Base-by-base conservation (phyloP, 2,888 invertebrate genomes). In the Bruchidius siliquastri region DNA sequence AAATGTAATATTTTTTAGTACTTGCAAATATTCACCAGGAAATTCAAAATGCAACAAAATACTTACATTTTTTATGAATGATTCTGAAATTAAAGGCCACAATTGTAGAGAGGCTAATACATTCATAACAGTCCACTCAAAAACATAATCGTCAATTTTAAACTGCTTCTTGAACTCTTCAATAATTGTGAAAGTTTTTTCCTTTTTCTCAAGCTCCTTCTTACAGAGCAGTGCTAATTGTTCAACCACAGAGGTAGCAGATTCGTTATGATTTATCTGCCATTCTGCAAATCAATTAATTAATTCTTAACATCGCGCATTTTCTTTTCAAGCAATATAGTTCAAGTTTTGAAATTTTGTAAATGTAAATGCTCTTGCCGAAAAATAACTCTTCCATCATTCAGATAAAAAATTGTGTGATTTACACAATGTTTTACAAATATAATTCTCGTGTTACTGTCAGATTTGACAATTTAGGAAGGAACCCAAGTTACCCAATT, bases 41-140 rank as follows among this genome's bases (percentile, higher is more conserved):
- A n/a, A n/a, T n/a, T n/a, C n/a, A n/a, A n/a, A n/a, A n/a, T n/a
- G n/a, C n/a, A n/a, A n/a, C n/a, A 22, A 18, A 70, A 71, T 66
- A 78, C 79, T 76, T 80, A 84, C 84, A 67, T 82, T 82, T 79
- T 85, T 84, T 22, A 82, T 77, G 76, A 84, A 85, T 26, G 77
- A 75, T 68, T 80, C 80, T 20, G 76, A 75, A 30, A 86, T 73
- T 74, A 82, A 82, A 22, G 81, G 79, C 85, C 85, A 86, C 74
- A 80, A 74, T 72, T 83, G 76, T 77, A 82, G 76, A 20, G 80
- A 78, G 73, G 83, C 82, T 72, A 85, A 78, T 20, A 81, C 80
- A 78, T 86, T 85, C 77, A 86, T 74, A 32, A 81, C 32, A 67
- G 83, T 81, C 86, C 86, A 86, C 72, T 86, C 86, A 78, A 80